Conservation (phyloP, 2,888 invertebrate species). For the Leptothorax acervorum region DNA sequence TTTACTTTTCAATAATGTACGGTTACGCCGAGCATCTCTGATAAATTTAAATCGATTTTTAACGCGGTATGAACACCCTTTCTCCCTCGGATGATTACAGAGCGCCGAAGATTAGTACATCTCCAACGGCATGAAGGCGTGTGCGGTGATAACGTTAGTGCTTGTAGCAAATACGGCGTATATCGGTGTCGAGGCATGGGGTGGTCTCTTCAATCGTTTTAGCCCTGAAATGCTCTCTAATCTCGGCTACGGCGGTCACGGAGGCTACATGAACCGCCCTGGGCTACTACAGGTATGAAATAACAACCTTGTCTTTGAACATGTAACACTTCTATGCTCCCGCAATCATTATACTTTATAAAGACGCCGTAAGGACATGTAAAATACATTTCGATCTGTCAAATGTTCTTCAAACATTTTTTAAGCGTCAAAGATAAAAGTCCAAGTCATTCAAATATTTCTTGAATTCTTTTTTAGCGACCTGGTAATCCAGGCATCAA, state of each 20-base stretch:
- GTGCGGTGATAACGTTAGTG: constrained; percentile 71
- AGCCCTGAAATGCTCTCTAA: constrained; percentile 94
- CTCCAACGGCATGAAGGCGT: constrained; percentile 64
- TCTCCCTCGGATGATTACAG: constrained; percentile 54
- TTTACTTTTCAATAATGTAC: background rate
- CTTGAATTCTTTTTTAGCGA: background rate
- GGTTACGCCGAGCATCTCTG: background rate
- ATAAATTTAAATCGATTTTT: background rate
- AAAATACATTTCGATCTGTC: background rate
- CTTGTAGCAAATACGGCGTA: constrained; percentile 76
- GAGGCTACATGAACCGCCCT: constrained; percentile 85
- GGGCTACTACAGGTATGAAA: constrained; percentile 86
- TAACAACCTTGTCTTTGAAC: background rate
- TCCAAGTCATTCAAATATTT: background rate
- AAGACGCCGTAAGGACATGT: background rate
- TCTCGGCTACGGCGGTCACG: constrained; percentile 91
- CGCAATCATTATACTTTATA: background rate
- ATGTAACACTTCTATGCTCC: background rate
- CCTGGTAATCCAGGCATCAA: background rate
- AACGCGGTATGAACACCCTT: background rate
- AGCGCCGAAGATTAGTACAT: constrained; percentile 26
- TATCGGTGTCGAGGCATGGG: constrained; percentile 89
- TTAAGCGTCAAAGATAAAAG: background rate
- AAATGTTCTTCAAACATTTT: background rate
- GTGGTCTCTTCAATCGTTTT: constrained; percentile 94